Evolutionary conservation across 2,888 invertebrate species (phyloP), one percentile per base, ranked within the genome.

Genomic region (Stramonita haemastoma): DNA sequence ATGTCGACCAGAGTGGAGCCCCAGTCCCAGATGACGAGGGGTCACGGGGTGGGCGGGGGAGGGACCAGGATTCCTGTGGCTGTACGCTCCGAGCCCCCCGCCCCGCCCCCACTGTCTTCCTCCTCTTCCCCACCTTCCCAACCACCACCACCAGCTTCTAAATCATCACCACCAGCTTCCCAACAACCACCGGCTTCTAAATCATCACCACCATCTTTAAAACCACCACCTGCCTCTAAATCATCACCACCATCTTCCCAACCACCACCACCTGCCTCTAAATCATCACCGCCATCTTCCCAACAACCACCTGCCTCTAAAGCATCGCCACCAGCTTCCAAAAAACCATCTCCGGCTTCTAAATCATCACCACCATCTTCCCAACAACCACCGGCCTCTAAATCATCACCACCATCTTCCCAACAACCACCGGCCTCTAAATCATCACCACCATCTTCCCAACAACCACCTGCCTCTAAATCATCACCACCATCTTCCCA

Each of bases 1-100:
- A 88, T 88, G 88, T 81, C 88, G 8, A 36, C 88, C 66, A 66
- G 60, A 70, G 88, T 88, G 29, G 84, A 88, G 13, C 34, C 81
- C 13, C 88, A 57, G 34, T 84, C 88, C 84, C 83, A 83, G 84
- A 46, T 88, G 29, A 36, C 81, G 29, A 84, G 84, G 19, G 46
- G 81, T 83, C 81, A 46, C 46, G 46, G 81, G 8, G 46, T 17
- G 29, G 85, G 32, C 1, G 34, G 34, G 6, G 88, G 88, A 11
- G 83, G 36, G 29, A 88, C 88, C 66, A 84, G 83, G 70, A 88
- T 88, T 34, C 88, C 88, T 8, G 88, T 88, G 84, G 88, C 88
- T n/a, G 70, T 84, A 57, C 56, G 57, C 13, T 29, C 84, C 84
- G 13, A 19, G 26, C 15, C 84, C n/a, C 84, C 57, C 6, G n/a